Evolutionary conservation across 2,113 vertebrate species (phyloP).

Genomic region (Panthera leo): DNA sequence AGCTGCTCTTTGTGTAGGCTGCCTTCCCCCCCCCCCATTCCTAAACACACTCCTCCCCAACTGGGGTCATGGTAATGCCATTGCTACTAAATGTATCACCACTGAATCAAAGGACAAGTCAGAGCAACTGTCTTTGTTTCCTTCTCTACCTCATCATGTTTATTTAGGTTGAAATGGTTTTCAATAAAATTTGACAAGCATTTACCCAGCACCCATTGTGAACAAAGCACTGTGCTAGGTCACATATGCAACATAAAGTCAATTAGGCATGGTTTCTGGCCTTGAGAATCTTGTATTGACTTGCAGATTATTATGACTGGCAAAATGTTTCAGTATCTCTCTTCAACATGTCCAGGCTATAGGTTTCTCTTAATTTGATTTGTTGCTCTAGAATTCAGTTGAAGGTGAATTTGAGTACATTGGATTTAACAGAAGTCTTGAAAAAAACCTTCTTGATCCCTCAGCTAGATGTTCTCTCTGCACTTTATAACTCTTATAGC

Average conservation of each 20-base stretch:
- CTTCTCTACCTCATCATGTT: not conserved
- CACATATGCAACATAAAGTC: accelerated
- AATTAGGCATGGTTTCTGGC: not conserved
- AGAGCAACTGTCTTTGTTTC: not conserved
- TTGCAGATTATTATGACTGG: not conserved
- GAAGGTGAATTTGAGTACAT: not conserved
- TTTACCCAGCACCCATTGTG: not conserved
- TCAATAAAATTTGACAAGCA: not conserved
- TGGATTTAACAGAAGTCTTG: not conserved
- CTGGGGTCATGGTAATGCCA: not conserved
- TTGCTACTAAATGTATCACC: not conserved
- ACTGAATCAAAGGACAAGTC: not conserved
- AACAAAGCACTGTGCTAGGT: not conserved
- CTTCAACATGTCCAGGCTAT: not conserved
- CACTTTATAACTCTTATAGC: not conserved
- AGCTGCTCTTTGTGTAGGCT: constrained; percentile 39
- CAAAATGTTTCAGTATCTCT: not conserved
- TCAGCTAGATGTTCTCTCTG: not conserved
- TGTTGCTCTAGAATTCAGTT: not conserved
- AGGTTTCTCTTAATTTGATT: not conserved
- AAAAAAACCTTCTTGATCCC: not conserved
- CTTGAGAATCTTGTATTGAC: not conserved
- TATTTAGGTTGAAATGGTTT: constrained; percentile 10
- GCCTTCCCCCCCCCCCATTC: not conserved
- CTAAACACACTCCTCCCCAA: not conserved